Evolutionary conservation across 1,140 invertebrate species (phyloP).

Genomic region (Psilanteris sp.): DNA sequence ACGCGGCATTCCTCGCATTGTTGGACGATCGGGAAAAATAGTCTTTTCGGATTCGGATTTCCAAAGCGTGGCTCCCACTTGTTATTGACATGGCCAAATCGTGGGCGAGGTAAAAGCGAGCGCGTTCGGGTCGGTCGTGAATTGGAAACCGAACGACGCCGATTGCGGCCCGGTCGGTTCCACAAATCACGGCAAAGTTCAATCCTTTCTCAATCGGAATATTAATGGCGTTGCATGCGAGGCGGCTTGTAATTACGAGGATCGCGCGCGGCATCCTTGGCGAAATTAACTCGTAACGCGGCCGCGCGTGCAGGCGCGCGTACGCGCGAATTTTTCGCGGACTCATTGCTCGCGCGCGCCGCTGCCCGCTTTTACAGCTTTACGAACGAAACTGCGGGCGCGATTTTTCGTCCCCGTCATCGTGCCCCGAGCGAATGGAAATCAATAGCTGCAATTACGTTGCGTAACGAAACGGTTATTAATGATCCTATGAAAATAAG

Average conservation of each 20-base stretch:
- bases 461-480: constrained; percentile 44
- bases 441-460: constrained; percentile 47
- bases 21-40: too few relatives aligned
- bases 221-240: constrained; percentile 62
- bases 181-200: constrained; percentile 64
- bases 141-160: too few relatives aligned
- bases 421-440: constrained; percentile 12
- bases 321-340: constrained; percentile 45
- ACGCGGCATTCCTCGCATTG: too few relatives aligned
- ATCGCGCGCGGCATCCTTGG: constrained; percentile 48
- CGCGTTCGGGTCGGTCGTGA: too few relatives aligned
- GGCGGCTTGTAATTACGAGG: constrained; percentile 62
- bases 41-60: too few relatives aligned
- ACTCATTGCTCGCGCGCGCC: constrained; percentile 41
- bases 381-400: constrained; percentile 9
- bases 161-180: constrained; percentile 60
- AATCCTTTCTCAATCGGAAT: constrained; percentile 59
- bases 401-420: constrained; percentile 32
- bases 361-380: constrained; percentile 53
- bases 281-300: constrained; percentile 56
- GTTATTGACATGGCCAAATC: too few relatives aligned
- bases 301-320: constrained; percentile 29
- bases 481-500: constrained; percentile 37
- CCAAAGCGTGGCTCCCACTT: too few relatives aligned
- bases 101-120: too few relatives aligned